These are phyloP conservation scores for Cherax destructor DNA, from an alignment of 1,140 invertebrate species.

Conservation along the genomic window DNA sequence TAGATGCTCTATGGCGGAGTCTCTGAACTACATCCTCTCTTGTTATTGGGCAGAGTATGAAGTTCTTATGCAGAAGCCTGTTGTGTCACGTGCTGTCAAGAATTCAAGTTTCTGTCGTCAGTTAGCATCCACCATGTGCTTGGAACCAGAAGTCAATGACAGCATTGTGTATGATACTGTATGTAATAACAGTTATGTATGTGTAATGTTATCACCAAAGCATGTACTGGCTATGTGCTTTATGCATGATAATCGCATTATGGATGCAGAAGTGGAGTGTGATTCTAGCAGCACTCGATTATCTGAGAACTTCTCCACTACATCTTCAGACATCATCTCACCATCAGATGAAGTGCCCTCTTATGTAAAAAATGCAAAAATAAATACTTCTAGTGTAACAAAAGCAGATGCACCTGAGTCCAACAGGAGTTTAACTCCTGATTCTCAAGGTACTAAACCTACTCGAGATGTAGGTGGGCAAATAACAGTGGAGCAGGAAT, in stretches of 20 bases:
- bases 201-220: slow-evolving; percentile 71
- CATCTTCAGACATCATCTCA: slow-evolving; percentile 42
- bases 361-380: slow-evolving; percentile 57
- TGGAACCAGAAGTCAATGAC: slow-evolving; percentile 57
- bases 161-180: slow-evolving; percentile 68
- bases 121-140: slow-evolving; percentile 65
- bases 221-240: slow-evolving; percentile 71
- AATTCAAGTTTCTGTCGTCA: slow-evolving; percentile 66
- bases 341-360: slow-evolving; percentile 7
- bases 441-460: neutral
- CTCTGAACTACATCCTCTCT: slow-evolving; percentile 64
- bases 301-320: slow-evolving; percentile 59
- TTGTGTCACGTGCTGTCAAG: slow-evolving; percentile 60
- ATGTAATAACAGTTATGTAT: slow-evolving; percentile 69
- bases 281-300: slow-evolving; percentile 22
- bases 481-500: neutral
- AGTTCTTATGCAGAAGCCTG: slow-evolving; percentile 52
- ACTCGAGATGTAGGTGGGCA: neutral
- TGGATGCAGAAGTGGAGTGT: slow-evolving; percentile 42
- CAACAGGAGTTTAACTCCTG: neutral
- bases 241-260: slow-evolving; percentile 61
- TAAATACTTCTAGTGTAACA: slow-evolving; percentile 59
- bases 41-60: slow-evolving; percentile 58
- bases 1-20: slow-evolving; percentile 45
- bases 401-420: slow-evolving; percentile 32